phyloP scores from a whole-genome alignment of 2,113 vertebrate genomes.

The Bombycilla garrulus region DNA sequence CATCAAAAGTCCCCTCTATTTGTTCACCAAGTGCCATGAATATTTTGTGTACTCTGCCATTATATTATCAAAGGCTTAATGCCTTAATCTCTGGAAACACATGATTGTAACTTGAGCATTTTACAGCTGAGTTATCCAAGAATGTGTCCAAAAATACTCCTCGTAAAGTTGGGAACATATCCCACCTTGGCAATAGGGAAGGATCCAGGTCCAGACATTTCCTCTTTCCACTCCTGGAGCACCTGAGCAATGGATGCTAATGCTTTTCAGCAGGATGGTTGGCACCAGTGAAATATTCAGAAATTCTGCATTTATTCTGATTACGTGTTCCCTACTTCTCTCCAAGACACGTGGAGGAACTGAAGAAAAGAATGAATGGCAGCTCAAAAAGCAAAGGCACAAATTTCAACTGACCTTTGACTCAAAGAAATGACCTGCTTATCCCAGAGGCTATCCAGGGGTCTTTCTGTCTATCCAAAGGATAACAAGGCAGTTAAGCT shows the following conservation, averaged over 20 bases:
- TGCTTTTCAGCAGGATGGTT: background rate
- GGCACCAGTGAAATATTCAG: background rate
- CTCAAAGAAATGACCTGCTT: background rate
- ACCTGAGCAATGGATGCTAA: background rate
- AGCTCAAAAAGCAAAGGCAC: background rate
- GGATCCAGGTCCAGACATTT: background rate
- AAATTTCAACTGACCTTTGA: background rate
- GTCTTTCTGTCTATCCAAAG: background rate
- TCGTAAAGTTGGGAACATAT: background rate
- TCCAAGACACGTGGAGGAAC: background rate
- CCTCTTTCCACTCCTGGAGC: background rate
- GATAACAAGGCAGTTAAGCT: constrained; percentile 6
- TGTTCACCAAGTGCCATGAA: background rate
- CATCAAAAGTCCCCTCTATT: background rate
- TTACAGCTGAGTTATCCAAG: background rate
- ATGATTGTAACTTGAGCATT: background rate
- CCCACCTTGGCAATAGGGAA: background rate
- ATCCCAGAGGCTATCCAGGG: background rate
- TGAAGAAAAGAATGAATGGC: background rate
- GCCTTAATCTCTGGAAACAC: background rate
- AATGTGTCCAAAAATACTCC: background rate
- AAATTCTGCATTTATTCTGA: background rate
- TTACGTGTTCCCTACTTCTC: background rate
- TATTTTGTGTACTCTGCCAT: background rate
- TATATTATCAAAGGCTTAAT: background rate